A percentile compares a stretch with the other conserved stretches of the same genome.
Evolutionary conservation across 2,113 vertebrate species (phyloP).

Genomic region (Rhynchomys soricoides): DNA sequence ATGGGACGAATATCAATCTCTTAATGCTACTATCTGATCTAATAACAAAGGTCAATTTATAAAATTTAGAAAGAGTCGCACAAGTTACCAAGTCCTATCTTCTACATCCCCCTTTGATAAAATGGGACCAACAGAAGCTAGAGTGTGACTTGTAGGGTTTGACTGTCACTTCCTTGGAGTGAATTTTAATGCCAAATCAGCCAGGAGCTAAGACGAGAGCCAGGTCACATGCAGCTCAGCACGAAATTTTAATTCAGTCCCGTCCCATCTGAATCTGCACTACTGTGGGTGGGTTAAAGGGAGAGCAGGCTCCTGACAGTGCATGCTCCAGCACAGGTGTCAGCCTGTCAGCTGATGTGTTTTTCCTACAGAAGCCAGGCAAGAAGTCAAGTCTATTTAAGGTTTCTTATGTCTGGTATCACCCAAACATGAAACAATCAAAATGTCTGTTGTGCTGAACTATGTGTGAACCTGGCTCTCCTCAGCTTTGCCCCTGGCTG

Average conservation of each 20-base stretch:
- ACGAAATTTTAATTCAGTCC: not conserved
- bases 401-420: not conserved
- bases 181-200: not conserved
- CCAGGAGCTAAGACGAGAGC: not conserved
- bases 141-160: not conserved
- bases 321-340: not conserved
- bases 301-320: fast-evolving
- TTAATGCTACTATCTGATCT: slow-evolving; percentile 35
- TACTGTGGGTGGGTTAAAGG: not conserved
- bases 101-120: not conserved
- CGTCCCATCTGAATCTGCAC: fast-evolving
- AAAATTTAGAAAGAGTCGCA: slow-evolving; percentile 2
- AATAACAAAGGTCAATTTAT: slow-evolving; percentile 17
- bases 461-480: too few relatives aligned
- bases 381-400: not conserved
- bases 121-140: not conserved
- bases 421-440: not conserved
- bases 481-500: too few relatives aligned
- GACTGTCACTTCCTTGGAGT: not conserved
- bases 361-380: not conserved
- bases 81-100: not conserved
- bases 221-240: not conserved
- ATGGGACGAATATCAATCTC: slow-evolving; percentile 51
- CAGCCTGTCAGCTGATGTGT: fast-evolving
- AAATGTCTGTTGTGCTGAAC: too few relatives aligned